Evolutionary conservation across 2,797 vertebrate genomes (phyloP).

Genomic region (Apogon hyalosoma): DNA sequence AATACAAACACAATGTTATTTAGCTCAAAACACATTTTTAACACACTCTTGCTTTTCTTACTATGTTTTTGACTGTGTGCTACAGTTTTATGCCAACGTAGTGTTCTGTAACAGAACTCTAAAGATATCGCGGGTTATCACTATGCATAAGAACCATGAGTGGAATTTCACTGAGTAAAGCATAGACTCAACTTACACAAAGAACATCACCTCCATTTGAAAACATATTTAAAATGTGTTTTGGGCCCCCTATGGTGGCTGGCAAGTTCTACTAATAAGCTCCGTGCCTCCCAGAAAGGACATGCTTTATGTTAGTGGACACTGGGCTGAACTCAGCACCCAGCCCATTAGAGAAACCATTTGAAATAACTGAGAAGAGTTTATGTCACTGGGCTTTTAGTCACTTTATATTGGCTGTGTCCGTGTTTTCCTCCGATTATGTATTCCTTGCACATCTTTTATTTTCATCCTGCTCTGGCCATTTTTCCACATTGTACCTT

Average conservation of each 20-base stretch:
- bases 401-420: background rate
- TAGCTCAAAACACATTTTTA: background rate
- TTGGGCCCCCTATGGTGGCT: constrained; percentile 4
- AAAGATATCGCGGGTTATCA: constrained; percentile 25
- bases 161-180: constrained; percentile 35
- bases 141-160: constrained; percentile 44
- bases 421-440: constrained; percentile 10
- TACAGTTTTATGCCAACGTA: constrained; percentile 2
- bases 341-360: constrained; percentile 37
- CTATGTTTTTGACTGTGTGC: constrained; percentile 3
- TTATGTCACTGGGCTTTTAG: constrained; percentile 30
- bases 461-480: background rate
- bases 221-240: constrained; percentile 22
- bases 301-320: background rate
- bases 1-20: constrained; percentile 10
- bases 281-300: constrained; percentile 4
- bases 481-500: background rate
- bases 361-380: constrained; percentile 16
- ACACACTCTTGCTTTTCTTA: constrained; percentile 8
- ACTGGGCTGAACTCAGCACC: constrained; percentile 18
- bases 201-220: constrained; percentile 26
- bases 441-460: constrained; percentile 21
- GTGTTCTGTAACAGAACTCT: background rate
- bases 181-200: constrained; percentile 41
- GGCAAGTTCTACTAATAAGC: constrained; percentile 35